A percentile compares a stretch with the other conserved stretches of the same genome.
Conservation (phyloP, 2,888 invertebrate genomes). For the Mactromeris polynyma region DNA sequence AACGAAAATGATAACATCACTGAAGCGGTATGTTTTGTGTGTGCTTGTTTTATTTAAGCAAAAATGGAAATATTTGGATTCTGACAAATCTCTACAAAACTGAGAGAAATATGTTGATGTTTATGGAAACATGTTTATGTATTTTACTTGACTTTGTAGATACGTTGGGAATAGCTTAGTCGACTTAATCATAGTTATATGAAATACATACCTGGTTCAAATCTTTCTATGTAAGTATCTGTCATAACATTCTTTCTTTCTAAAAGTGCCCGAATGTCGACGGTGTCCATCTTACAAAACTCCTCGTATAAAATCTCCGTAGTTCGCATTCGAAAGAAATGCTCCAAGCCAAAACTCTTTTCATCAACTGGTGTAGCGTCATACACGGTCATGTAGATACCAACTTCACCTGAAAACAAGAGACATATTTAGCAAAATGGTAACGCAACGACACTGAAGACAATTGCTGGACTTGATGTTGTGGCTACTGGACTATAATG, state of each 20-base stretch:
- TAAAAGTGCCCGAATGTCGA: conserved; percentile 76
- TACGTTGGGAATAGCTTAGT: no score
- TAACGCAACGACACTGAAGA: neutral
- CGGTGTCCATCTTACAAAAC: conserved; percentile 71
- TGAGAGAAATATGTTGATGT: no score
- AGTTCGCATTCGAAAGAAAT: conserved; percentile 79
- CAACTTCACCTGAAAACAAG: conserved; percentile 75
- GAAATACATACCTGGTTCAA: conserved; percentile 75
- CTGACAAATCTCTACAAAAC: no score
- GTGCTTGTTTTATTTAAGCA: no score
- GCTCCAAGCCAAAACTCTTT: conserved; percentile 77
- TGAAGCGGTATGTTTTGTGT: no score
- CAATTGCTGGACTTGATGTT: neutral
- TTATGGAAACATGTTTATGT: no score
- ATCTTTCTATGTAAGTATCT: conserved; percentile 79
- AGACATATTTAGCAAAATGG: neutral
- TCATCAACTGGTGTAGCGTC: conserved; percentile 76
- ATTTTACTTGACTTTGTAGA: no score
- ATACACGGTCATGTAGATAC: conserved; percentile 79
- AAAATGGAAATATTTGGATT: no score
- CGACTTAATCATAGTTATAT: neutral
- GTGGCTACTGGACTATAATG: neutral
- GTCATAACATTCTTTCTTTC: conserved; percentile 72
- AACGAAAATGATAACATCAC: no score
- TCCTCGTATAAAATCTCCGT: conserved; percentile 77